These are phyloP conservation scores for Macquaria australasica DNA, from an alignment of 2,113 vertebrate species.

Conservation along the genomic window DNA sequence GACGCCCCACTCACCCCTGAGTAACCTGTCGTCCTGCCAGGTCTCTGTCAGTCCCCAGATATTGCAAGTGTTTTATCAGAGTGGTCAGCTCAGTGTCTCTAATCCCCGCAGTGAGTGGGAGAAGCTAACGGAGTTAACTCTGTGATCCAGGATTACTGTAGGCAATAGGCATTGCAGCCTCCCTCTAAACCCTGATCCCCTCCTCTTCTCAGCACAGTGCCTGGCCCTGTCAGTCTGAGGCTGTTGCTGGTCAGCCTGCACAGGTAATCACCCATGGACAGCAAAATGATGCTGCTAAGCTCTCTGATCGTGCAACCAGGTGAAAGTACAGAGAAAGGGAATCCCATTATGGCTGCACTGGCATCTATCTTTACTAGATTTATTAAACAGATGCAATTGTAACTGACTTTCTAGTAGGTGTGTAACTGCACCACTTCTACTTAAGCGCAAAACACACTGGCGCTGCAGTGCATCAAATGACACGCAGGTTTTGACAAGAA, in stretches of 20 bases:
- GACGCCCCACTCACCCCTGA: not conserved
- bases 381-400: not conserved
- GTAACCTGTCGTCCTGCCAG: constrained; percentile 38
- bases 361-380: not conserved
- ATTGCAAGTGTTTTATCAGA: constrained; percentile 71
- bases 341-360: not conserved
- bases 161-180: constrained; percentile 53
- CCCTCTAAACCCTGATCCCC: constrained; percentile 64
- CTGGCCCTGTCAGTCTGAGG: constrained; percentile 28
- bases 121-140: constrained; percentile 74
- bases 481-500: too few species aligned
- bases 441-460: too few species aligned
- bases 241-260: constrained; percentile 52
- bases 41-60: constrained; percentile 61
- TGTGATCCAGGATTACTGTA: constrained; percentile 79
- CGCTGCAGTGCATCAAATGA: too few species aligned
- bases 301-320: constrained; percentile 34
- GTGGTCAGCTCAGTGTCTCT: constrained; percentile 71
- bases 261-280: constrained; percentile 55
- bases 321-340: constrained; percentile 14
- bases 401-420: too few species aligned
- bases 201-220: constrained; percentile 28
- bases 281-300: constrained; percentile 46
- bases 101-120: constrained; percentile 76
- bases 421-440: not conserved